phyloP scores from a whole-genome alignment of 2,888 invertebrate genomes.

The Ophioninae sp. region DNA sequence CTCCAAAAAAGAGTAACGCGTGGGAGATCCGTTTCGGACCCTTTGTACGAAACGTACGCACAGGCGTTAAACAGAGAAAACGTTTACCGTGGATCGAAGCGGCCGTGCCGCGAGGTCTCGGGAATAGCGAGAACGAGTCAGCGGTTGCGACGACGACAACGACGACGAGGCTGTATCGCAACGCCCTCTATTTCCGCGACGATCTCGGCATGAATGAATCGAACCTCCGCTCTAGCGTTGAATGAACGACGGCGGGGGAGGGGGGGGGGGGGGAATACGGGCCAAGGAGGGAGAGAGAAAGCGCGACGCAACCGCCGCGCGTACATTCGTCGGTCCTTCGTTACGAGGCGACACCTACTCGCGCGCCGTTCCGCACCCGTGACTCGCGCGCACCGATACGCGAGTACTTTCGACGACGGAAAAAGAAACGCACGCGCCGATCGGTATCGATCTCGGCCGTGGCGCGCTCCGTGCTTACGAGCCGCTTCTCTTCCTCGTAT shows the following conservation, averaged over 20 bases:
- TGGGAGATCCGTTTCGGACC: too few species aligned
- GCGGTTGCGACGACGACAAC: too few species aligned
- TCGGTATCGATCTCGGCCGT: neutral
- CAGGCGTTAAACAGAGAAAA: too few species aligned
- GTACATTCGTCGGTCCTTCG: slow-evolving; percentile 19
- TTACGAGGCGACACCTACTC: slow-evolving; percentile 25
- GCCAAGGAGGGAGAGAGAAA: neutral
- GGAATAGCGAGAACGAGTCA: neutral
- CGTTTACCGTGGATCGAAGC: too few species aligned
- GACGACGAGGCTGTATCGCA: neutral
- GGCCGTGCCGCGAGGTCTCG: neutral
- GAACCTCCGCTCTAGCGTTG: slow-evolving; percentile 12
- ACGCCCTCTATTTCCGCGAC: slow-evolving; percentile 30
- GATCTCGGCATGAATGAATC: slow-evolving; percentile 31
- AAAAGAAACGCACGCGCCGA: neutral
- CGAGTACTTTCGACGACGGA: neutral
- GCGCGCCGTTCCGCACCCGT: slow-evolving; percentile 17
- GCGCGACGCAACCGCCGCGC: slow-evolving; percentile 3
- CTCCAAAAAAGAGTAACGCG: too few species aligned
- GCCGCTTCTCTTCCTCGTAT: too few species aligned
- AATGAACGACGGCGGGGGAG: slow-evolving; percentile 26
- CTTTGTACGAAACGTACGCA: neutral
- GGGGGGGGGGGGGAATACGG: neutral
- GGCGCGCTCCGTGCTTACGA: too few species aligned
- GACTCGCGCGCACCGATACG: neutral